Base-by-base conservation (phyloP, 2,888 invertebrate genomes). In the Leptinotarsa rubiginosa region DNA sequence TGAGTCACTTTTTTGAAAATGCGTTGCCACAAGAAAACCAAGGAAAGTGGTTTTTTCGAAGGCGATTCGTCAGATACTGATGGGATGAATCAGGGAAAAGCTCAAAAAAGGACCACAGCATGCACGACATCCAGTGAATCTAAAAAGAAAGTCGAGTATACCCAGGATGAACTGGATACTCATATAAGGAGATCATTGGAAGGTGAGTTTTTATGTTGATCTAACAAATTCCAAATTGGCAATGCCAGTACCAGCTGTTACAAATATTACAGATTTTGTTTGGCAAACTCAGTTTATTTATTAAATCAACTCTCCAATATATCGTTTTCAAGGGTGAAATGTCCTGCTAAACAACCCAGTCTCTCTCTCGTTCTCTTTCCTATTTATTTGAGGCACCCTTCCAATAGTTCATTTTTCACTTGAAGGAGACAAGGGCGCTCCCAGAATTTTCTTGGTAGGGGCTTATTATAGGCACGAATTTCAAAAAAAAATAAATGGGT, bases 31-130 rank as follows among this genome's bases (percentile, higher is more conserved):
- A 88, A 88, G 82, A 87, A 88, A 83, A 88, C 88, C 78, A 88
- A 95, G 90, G 95, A 95, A 89, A 95, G 95, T 87, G 95, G 95
- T 79, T 95, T 94, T 87, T 95, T 94, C 90, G 95, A 95, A 88
- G 94, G 93, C 81, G 92, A 92, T 86, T 91, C 91, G 85, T 90
- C 91, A 84, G 92, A 92, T 85, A 90, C 91, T 80, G 89, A 88
- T 77, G 85, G 85, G 77, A 90, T 89, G 88, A 91, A 91, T 75
- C 88, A 87, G 89, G 87, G 87, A 59, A 87, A 86, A 83, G 85
- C 86, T 73, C 80, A 87, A 71, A 88, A 88, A 86, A 86, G 88
- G 83, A 87, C 87, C 83, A 87, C 86, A 83, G 85, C 85, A 74
- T 86, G 84, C 81, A 87, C 86, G 4, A 83, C 85, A 56, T 86